Evolutionary conservation across 2,888 invertebrate species (phyloP).

Genomic region (Mellilla xanthometata): DNA sequence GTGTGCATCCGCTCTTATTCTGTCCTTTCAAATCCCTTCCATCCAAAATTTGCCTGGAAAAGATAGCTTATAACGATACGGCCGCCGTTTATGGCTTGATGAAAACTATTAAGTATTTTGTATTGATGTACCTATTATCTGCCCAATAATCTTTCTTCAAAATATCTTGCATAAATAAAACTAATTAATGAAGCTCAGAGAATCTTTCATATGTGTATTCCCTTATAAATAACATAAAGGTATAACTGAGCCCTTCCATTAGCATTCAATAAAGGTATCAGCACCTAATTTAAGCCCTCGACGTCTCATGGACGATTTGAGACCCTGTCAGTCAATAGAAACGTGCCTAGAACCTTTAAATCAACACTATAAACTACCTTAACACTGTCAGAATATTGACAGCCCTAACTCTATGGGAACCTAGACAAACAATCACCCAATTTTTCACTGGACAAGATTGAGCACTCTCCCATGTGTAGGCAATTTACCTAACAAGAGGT

Average conservation of each 20-base stretch:
- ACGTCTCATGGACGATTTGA: constrained; percentile 13
- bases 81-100: too few relatives aligned
- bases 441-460: constrained; percentile 41
- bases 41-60: too few relatives aligned
- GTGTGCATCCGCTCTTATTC: too few relatives aligned
- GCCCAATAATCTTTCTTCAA: too few relatives aligned
- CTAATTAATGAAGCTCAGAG: too few relatives aligned
- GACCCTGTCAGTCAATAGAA: constrained; percentile 9
- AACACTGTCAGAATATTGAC: not conserved
- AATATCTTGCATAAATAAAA: too few relatives aligned
- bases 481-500: constrained; percentile 17
- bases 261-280: constrained; percentile 4
- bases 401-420: constrained; percentile 16
- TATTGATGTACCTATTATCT: too few relatives aligned
- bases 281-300: constrained; percentile 6
- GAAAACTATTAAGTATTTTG: too few relatives aligned
- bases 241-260: not conserved
- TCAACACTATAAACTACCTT: not conserved
- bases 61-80: too few relatives aligned
- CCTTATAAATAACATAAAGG: too few relatives aligned
- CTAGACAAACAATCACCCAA: constrained; percentile 40
- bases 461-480: constrained; percentile 21
- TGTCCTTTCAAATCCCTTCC: too few relatives aligned
- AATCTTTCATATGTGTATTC: too few relatives aligned
- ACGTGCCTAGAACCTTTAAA: constrained; percentile 5